phyloP scores from a whole-genome alignment of 2,888 invertebrate species.

The Brenthis daphne region DNA sequence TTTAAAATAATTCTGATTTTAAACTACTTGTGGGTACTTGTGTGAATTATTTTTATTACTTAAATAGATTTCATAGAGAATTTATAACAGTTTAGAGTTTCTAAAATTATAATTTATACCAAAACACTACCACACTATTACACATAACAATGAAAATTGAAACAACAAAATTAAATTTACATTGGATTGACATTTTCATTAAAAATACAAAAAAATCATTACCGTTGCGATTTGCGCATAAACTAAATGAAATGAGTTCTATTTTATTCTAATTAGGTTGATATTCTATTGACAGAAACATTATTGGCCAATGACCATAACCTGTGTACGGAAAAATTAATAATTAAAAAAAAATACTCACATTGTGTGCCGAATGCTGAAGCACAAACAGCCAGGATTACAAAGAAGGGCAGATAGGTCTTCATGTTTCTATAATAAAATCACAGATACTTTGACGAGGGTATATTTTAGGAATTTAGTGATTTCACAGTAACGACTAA shows the following conservation, averaged over 20 bases:
- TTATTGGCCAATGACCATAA: slow-evolving; percentile 16
- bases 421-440: slow-evolving; percentile 81
- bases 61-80: no score
- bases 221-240: background rate
- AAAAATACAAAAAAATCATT: background rate
- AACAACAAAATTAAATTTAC: no score
- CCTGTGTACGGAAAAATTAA: slow-evolving; percentile 38
- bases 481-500: slow-evolving; percentile 43
- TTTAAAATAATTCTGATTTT: no score
- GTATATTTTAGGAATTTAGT: slow-evolving; percentile 40
- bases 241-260: background rate
- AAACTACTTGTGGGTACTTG: no score
- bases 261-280: slow-evolving; percentile 3
- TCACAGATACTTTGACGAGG: slow-evolving; percentile 78
- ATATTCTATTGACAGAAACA: slow-evolving; percentile 13
- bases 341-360: slow-evolving; percentile 77
- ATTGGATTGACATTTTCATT: no score
- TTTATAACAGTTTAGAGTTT: no score
- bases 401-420: slow-evolving; percentile 75
- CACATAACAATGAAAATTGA: no score
- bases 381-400: slow-evolving; percentile 74
- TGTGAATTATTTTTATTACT: no score
- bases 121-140: no score
- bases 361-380: slow-evolving; percentile 84
- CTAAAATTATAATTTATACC: no score